Evolutionary conservation across 2,888 invertebrate species (phyloP), one percentile per base, ranked within the genome.

Genomic region (Dugesia japonica): DNA sequence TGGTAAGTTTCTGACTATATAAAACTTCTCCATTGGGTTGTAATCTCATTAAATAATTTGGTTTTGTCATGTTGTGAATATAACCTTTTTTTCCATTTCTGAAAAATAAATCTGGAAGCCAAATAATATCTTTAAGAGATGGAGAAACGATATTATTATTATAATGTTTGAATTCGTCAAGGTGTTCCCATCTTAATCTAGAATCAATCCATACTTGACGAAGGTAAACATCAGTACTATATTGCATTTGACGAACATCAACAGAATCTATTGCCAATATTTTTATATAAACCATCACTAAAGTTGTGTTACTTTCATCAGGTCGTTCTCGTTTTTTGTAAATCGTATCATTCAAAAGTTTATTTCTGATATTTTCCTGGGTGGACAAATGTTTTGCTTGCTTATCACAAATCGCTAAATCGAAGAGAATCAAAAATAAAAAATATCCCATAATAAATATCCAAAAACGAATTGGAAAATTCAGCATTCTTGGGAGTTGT

Each of bases 71-170:
- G 1, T 33, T 72, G 56, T 78, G 78, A 28, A 78, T n/a, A 28
- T 77, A 73, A 1, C 78, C 78, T 23, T 71, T 33, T 28, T 78
- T 78, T 0, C 78, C 78, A 78, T 78, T 78, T 17, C 78, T 73
- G 28, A 78, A 78, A 42, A 78, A 78, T 28, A 78, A 78, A 72
- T 78, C 78, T 27, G 78, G 78, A 23, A 78, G 31, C 78, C 78
- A 78, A 17, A 77, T 42, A 4, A 26, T 28, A 23, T 78, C 31
- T 33, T 78, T 78, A 9, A 73, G 26, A 1, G 31, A 26, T 1
- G 77, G 77, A 28, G 73, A 42, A 17, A 73, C 78, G 28, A 78
- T 78, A 42, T 72, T 42, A n/a, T 42, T 77, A 17, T n/a, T 78
- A 56, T 78, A 78, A 20, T 72, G 20, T 26, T 77, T 78, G 28